Percentiles rank a stretch among this genome's conserved stretches.
phyloP scores from a whole-genome alignment of 2,797 vertebrate genomes.

The Catharus ustulatus region DNA sequence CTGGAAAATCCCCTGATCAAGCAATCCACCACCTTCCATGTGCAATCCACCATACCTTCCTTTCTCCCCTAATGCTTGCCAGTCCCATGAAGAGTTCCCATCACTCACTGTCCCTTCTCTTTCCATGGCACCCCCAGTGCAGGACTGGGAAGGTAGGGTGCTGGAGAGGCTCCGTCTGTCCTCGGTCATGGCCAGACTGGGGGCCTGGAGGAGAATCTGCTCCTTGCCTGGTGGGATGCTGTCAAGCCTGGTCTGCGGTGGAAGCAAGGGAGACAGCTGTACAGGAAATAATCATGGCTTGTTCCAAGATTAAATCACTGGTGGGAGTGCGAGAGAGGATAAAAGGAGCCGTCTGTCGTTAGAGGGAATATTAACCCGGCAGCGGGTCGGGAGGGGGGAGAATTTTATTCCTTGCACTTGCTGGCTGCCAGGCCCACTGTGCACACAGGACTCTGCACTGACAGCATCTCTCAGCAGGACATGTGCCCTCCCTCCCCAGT shows the following conservation, averaged over 20 bases:
- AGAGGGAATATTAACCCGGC: conserved; percentile 78
- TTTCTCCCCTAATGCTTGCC: background rate
- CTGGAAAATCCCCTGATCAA: background rate
- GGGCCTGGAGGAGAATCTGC: background rate
- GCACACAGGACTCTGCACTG: background rate
- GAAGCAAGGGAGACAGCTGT: conserved; percentile 75
- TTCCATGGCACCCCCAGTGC: accelerated
- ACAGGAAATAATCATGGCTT: conserved; percentile 69
- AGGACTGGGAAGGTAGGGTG: background rate
- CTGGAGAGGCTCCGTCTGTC: background rate
- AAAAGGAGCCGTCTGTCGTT: conserved; percentile 85
- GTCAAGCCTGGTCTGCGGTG: background rate
- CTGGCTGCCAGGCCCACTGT: conserved; percentile 10
- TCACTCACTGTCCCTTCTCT: background rate
- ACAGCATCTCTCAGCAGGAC: conserved; percentile 54
- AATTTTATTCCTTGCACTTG: conserved; percentile 34
- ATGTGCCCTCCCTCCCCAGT: background rate
- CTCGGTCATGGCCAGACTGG: accelerated
- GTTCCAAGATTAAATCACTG: conserved; percentile 76
- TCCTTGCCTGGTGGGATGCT: conserved; percentile 1
- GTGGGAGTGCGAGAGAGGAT: conserved; percentile 63
- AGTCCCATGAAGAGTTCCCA: background rate
- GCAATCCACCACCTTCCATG: accelerated
- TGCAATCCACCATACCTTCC: background rate
- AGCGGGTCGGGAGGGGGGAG: background rate